Conservation (phyloP, 1,140 invertebrate species). For the Leptinotarsa texana region DNA sequence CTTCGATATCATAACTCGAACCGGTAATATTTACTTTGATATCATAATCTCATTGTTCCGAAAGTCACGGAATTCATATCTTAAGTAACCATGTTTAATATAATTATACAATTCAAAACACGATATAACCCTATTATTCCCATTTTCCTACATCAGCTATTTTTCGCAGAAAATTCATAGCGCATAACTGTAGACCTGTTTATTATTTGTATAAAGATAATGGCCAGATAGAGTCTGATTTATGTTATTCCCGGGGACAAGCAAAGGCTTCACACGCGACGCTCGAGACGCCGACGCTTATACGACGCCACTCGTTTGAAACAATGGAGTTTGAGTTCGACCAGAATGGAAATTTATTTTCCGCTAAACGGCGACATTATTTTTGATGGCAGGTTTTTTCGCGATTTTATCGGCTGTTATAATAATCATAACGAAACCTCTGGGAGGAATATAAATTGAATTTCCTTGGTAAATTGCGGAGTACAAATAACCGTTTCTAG, state of each 20-base stretch:
- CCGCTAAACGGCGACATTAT: background rate
- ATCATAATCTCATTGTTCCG: constrained; percentile 37
- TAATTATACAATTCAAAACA: constrained; percentile 51
- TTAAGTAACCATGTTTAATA: constrained; percentile 49
- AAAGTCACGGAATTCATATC: constrained; percentile 48
- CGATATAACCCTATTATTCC: constrained; percentile 44
- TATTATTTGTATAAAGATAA: constrained; percentile 51
- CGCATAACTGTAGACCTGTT: constrained; percentile 46
- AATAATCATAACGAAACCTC: background rate
- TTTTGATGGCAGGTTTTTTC: background rate
- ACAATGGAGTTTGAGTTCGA: constrained; percentile 1
- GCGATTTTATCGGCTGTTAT: background rate
- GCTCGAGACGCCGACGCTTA: constrained; percentile 2
- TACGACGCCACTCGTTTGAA: constrained; percentile 4
- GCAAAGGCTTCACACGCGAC: constrained; percentile 22
- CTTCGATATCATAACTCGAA: too few relatives aligned
- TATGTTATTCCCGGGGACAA: constrained; percentile 37
- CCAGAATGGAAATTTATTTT: background rate
- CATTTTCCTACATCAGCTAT: constrained; percentile 37
- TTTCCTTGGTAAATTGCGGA: background rate
- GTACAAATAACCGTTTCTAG: too few relatives aligned
- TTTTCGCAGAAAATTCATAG: constrained; percentile 41
- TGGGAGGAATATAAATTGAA: background rate
- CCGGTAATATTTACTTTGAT: constrained; percentile 2
- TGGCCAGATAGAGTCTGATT: constrained; percentile 43